phyloP scores from a whole-genome alignment of 2,888 invertebrate genomes.

The Branchellion lobata region DNA sequence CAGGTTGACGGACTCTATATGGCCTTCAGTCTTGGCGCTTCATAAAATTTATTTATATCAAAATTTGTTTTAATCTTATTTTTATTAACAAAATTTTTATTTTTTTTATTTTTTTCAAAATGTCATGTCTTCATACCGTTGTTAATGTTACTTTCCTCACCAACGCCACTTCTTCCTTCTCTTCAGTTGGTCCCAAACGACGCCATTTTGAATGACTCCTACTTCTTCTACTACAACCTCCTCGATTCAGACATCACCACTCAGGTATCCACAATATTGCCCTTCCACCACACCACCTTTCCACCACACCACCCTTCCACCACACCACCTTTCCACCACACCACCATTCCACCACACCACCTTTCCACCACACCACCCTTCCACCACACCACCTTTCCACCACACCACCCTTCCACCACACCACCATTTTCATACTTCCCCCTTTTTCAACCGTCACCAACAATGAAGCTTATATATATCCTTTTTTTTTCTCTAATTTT shows the following conservation, averaged over 20 bases:
- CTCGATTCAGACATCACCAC: conserved; percentile 63
- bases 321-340: neutral
- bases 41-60: neutral
- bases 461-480: neutral
- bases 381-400: neutral
- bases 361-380: conserved; percentile 2
- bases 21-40: neutral
- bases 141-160: too few species aligned
- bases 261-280: conserved; percentile 56
- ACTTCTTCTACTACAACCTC: conserved; percentile 63
- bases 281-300: neutral
- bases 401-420: neutral
- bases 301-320: neutral
- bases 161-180: too few species aligned
- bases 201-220: conserved; percentile 56
- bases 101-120: too few species aligned
- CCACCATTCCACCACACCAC: neutral
- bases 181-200: conserved; percentile 59
- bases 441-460: neutral
- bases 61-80: neutral
- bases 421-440: neutral
- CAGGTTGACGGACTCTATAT: conserved; percentile 55
- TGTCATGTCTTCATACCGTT: neutral
- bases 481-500: neutral
- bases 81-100: too few species aligned